phyloP scores from a whole-genome alignment of 2,797 vertebrate species.

The Oophaga sylvatica region DNA sequence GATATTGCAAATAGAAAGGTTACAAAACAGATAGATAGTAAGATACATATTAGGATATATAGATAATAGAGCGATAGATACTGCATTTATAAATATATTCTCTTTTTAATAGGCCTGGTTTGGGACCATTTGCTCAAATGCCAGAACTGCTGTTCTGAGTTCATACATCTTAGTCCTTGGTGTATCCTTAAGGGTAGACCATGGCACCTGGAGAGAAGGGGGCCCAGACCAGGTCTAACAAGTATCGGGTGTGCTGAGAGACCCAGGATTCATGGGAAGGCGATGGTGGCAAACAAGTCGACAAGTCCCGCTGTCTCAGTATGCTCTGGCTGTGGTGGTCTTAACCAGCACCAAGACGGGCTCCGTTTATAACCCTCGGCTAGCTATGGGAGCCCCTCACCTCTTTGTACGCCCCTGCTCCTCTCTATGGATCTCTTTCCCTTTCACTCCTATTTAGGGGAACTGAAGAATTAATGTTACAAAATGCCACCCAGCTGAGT shows the following conservation, averaged over 20 bases:
- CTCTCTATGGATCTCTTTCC: background rate
- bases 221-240: background rate
- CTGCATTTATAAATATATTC: no score
- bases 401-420: background rate
- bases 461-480: background rate
- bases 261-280: background rate
- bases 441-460: background rate
- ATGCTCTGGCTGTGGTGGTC: background rate
- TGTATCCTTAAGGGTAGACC: background rate
- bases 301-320: background rate
- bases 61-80: no score
- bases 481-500: background rate
- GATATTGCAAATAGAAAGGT: no score
- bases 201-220: background rate
- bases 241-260: no score
- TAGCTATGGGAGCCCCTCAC: background rate
- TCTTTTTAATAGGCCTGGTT: background rate
- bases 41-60: no score
- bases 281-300: background rate
- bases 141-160: no score
- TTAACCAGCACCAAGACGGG: background rate
- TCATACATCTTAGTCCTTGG: no score
- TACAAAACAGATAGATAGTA: no score
- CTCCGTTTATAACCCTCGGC: background rate
- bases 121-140: background rate